Conservation (phyloP, 2,797 vertebrate genomes). For the Syngnathus rostellatus region DNA sequence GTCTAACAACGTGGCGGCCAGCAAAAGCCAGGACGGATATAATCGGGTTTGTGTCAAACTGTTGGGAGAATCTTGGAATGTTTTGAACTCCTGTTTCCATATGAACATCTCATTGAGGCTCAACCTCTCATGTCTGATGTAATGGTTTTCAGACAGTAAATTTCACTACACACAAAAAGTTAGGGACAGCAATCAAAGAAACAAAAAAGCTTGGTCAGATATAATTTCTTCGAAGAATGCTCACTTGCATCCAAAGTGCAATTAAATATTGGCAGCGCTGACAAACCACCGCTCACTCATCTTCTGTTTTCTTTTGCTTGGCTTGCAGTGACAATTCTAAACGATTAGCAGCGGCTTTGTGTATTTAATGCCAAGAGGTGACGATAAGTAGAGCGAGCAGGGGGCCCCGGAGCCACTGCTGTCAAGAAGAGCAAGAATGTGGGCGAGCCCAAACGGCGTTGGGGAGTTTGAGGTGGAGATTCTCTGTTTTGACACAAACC, state of each 20-base stretch:
- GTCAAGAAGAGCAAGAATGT: background rate
- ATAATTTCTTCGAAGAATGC: background rate
- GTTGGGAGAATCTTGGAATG: background rate
- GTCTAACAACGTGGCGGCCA: background rate
- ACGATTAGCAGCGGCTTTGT: constrained; percentile 24
- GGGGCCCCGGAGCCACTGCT: background rate
- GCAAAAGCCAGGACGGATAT: background rate
- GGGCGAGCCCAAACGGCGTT: background rate
- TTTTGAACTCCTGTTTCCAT: background rate
- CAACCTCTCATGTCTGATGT: background rate
- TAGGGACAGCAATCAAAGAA: background rate
- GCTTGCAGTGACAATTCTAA: constrained; percentile 16
- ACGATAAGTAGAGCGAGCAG: constrained; percentile 19
- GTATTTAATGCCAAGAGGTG: constrained; percentile 1
- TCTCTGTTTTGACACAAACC: background rate
- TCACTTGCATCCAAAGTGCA: background rate
- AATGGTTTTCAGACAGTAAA: background rate
- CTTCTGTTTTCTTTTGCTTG: constrained; percentile 26
- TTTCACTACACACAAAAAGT: background rate
- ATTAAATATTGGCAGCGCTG: background rate
- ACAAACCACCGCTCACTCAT: background rate
- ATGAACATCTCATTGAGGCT: background rate
- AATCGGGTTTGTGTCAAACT: background rate
- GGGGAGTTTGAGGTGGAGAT: background rate
- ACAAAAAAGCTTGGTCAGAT: too few species aligned